A percentile compares a stretch with the other conserved stretches of the same genome.
Conservation (phyloP, 2,888 invertebrate genomes). For the Synergus japonicus region DNA sequence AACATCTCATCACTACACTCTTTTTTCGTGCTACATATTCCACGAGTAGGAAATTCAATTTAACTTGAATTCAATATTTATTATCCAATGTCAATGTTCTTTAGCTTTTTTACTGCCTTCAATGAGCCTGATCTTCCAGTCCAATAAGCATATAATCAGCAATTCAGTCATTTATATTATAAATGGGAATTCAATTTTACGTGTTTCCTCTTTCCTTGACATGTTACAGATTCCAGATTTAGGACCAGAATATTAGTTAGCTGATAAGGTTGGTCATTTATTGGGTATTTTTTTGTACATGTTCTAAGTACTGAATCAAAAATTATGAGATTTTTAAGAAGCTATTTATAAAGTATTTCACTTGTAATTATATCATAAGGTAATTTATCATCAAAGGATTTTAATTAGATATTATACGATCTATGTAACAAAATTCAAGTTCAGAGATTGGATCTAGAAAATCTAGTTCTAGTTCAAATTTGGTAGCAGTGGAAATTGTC, state of each 20-base stretch:
- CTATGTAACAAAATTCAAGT: no score
- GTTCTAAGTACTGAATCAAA: no score
- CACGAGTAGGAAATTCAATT: background rate
- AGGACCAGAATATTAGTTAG: background rate
- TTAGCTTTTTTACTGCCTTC: background rate
- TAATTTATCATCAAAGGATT: no score
- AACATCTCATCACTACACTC: slow-evolving; percentile 1
- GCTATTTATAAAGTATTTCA: no score
- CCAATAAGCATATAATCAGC: background rate
- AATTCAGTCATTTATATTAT: background rate
- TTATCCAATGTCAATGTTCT: slow-evolving; percentile 10
- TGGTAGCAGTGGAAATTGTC: no score
- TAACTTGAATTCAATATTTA: background rate
- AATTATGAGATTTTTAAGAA: no score
- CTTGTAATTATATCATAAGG: no score
- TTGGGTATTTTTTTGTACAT: no score
- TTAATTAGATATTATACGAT: no score
- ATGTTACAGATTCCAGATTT: background rate
- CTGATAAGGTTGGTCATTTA: no score
- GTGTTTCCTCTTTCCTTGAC: slow-evolving; percentile 1
- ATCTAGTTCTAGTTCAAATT: no score
- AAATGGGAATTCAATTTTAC: background rate
- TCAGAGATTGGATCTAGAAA: no score
- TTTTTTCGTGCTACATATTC: background rate
- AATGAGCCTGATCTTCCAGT: slow-evolving; percentile 7